Conservation (phyloP, 2,888 invertebrate genomes). For the Molorchus minor region DNA sequence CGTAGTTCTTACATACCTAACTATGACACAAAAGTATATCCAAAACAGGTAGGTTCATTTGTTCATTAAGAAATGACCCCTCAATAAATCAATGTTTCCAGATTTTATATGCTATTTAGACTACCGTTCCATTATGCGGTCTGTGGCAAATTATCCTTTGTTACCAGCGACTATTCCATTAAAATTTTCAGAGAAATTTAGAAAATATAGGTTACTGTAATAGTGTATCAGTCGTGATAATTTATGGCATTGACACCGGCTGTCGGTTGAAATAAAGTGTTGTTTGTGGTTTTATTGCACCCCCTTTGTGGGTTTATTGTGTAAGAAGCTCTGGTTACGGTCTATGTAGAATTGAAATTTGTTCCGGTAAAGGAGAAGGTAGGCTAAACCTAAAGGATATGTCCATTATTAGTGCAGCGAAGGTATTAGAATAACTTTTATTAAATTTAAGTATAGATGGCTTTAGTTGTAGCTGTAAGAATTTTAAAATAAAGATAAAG, state of each 20-base stretch:
- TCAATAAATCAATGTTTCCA: constrained; percentile 7
- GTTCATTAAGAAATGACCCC: background rate
- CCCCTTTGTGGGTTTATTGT: constrained; percentile 18
- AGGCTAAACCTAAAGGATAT: background rate
- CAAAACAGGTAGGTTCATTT: too few relatives aligned
- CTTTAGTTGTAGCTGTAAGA: background rate
- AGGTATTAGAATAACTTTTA: background rate
- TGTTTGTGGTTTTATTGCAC: constrained; percentile 16
- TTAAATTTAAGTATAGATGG: constrained; percentile 3
- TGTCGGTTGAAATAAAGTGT: constrained; percentile 1
- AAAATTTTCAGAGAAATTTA: constrained; percentile 14
- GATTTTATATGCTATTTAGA: constrained; percentile 10
- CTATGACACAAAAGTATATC: too few relatives aligned
- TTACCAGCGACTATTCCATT: constrained; percentile 9
- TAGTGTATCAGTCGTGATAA: constrained; percentile 7
- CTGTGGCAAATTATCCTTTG: constrained; percentile 11
- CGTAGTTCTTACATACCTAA: too few relatives aligned
- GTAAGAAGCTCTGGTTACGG: constrained; percentile 18
- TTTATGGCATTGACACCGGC: constrained; percentile 13
- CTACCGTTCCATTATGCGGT: constrained; percentile 19
- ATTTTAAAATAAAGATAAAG: too few relatives aligned
- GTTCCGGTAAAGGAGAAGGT: constrained; percentile 16
- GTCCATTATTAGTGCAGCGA: background rate
- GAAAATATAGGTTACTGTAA: constrained; percentile 15
- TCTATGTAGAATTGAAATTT: constrained; percentile 13